A percentile compares a stretch with the other conserved stretches of the same genome.
Evolutionary conservation across 2,797 vertebrate genomes (phyloP).

Genomic region (Anas bahamensis): DNA sequence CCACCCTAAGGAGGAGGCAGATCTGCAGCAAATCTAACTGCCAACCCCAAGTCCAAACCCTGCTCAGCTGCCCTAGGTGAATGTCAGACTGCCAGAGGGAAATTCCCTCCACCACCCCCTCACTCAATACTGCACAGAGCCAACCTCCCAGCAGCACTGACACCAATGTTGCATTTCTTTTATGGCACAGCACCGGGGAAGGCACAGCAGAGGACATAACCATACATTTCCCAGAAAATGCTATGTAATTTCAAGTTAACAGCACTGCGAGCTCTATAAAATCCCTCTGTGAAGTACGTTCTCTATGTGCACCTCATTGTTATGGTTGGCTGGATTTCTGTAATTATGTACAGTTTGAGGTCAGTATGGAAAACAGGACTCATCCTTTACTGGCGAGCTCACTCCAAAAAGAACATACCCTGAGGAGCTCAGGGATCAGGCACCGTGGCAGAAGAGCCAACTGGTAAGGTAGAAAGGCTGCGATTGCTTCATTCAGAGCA

Average conservation of each 20-base stretch:
- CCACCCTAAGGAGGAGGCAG: background rate
- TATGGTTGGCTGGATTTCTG: slow-evolving; percentile 46
- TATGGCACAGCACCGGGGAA: background rate
- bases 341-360: slow-evolving; percentile 44
- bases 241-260: slow-evolving; percentile 47
- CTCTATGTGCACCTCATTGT: slow-evolving; percentile 20
- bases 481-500: background rate
- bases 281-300: background rate
- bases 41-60: background rate
- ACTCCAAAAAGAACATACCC: slow-evolving; percentile 16
- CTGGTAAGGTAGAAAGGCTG: background rate
- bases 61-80: background rate
- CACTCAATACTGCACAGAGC: too few relatives aligned
- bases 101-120: background rate
- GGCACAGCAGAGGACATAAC: background rate
- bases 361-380: slow-evolving; percentile 51
- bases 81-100: background rate
- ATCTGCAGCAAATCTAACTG: rapidly evolving
- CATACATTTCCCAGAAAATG: slow-evolving; percentile 20
- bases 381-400: slow-evolving; percentile 24
- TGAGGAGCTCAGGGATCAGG: background rate
- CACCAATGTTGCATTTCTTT: background rate
- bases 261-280: background rate
- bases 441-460: slow-evolving; percentile 13
- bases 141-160: background rate